A percentile compares a stretch with the other conserved stretches of the same genome.
These are phyloP conservation scores for Parambassis ranga DNA, from an alignment of 2,797 vertebrate species.

Conservation along the genomic window DNA sequence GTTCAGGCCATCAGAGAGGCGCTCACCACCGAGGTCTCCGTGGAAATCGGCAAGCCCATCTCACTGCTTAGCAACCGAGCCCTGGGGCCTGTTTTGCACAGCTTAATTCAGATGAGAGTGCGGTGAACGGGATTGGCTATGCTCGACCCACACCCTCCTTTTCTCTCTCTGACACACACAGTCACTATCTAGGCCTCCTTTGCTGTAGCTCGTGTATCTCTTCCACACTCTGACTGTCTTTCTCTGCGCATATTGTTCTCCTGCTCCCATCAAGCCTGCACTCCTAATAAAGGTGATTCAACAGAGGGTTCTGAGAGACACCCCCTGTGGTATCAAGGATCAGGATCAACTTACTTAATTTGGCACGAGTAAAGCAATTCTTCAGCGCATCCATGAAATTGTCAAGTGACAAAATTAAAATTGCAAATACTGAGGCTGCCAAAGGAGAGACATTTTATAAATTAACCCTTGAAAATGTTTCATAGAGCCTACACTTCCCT, in stretches of 20 bases:
- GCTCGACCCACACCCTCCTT: conserved; percentile 31
- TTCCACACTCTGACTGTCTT: conserved; percentile 17
- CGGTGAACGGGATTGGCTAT: conserved; percentile 77
- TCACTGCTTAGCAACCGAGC: conserved; percentile 86
- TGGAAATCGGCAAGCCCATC: conserved; percentile 77
- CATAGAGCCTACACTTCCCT: too few relatives aligned
- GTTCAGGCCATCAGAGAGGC: conserved; percentile 77
- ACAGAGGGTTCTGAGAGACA: neutral
- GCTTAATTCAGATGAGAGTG: conserved; percentile 85
- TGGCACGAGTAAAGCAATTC: too few relatives aligned
- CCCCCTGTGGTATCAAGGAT: neutral
- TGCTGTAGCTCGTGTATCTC: conserved; percentile 11
- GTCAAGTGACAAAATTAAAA: too few relatives aligned
- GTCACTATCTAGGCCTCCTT: conserved; percentile 37
- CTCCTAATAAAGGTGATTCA: conserved; percentile 7
- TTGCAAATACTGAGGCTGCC: too few relatives aligned
- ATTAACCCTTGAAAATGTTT: too few relatives aligned
- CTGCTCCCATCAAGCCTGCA: neutral
- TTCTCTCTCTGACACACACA: conserved; percentile 20
- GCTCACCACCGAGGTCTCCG: conserved; percentile 69
- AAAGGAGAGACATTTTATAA: too few relatives aligned
- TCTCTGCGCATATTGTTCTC: conserved; percentile 27
- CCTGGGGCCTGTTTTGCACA: conserved; percentile 84
- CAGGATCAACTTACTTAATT: too few relatives aligned
- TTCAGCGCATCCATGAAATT: too few relatives aligned